Base-by-base conservation (phyloP, 2,888 invertebrate species). In the Ischnus inquisitorius region DNA sequence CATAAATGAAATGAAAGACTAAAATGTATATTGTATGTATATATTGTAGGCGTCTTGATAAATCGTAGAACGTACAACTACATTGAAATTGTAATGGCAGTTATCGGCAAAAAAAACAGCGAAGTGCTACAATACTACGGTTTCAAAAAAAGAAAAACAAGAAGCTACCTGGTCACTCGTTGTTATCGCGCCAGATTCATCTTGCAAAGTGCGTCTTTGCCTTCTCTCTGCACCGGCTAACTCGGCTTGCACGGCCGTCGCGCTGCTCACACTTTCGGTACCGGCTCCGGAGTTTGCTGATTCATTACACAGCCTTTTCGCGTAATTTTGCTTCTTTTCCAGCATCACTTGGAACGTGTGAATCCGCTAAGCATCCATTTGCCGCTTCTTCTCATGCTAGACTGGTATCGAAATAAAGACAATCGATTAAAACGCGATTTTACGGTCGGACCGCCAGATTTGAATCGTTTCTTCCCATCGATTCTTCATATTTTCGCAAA, bases 301-400 rank as follows among this genome's bases (percentile, higher is more conserved):
- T 94, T 96, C 94, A 94, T 96, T 96, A 85, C 97, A 95, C 83
- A 98, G 94, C 89, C 96, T 95, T 89, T 97, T 96, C 88, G 97
- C 96, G 93, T 97, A 97, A 89, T 96, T 95, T 93, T 96, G 96
- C 91, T 98, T 97, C 90, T 97, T 96, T 90, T 98, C 98, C 87
- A 98, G 94, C 98, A 99, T 99, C 91, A 98, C 95, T 88, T 97
- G 96, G 87, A 98, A 96, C 19, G 98, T 98, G 93, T 97, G 96
- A 79, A 97, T 96, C 90, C 97, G 96, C 88, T 97, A 96, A 79
- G 96, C 95, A 92, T 97, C 97, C 93, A 98, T 94, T 94, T 98
- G 97, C 57, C 97, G 95, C 90, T 97, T 97, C 92, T 97, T 97
- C 91, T 97, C 97, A 89, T 96, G 95, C 98, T 98, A 94, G 39